Conservation (phyloP, 2,888 invertebrate genomes). For the Frankliniella intonsa region DNA sequence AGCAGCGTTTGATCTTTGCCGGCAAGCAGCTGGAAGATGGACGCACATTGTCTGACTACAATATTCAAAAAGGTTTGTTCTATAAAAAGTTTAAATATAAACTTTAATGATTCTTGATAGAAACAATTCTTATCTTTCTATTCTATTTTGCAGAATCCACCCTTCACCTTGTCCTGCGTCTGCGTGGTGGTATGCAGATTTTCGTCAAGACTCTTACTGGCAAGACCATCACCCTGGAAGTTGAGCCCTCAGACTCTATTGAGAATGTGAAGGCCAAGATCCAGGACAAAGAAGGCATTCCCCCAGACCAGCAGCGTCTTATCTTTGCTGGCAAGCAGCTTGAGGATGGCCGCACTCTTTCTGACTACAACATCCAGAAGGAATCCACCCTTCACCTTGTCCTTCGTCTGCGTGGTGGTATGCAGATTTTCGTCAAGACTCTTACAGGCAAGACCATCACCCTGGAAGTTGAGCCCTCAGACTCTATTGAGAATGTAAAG, state of each 20-base stretch:
- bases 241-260: neutral
- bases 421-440: slow-evolving; percentile 4
- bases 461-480: neutral
- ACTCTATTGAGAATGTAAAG: slow-evolving; percentile 11
- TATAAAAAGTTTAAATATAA: too few species aligned
- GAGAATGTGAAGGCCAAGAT: slow-evolving; percentile 11
- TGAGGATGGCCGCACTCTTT: neutral
- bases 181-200: slow-evolving; percentile 22
- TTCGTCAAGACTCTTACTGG: neutral
- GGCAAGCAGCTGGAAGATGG: slow-evolving; percentile 4
- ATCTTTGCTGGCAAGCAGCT: slow-evolving; percentile 9
- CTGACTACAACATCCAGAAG: slow-evolving; percentile 1
- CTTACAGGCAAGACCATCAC: neutral
- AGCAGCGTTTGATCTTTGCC: too few species aligned
- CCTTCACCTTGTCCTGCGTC: neutral
- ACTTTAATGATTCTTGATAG: too few species aligned
- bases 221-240: slow-evolving; percentile 10
- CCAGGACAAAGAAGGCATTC: neutral
- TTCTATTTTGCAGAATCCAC: too few species aligned
- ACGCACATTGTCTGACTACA: neutral
- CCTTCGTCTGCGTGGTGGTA: slow-evolving; percentile 3
- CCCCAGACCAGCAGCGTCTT: slow-evolving; percentile 13
- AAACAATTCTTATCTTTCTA: too few species aligned
- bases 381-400: neutral
- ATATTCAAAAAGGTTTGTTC: neutral